These are phyloP conservation scores for Microvelia longipes DNA, from an alignment of 1,140 invertebrate genomes.

Conservation along the genomic window DNA sequence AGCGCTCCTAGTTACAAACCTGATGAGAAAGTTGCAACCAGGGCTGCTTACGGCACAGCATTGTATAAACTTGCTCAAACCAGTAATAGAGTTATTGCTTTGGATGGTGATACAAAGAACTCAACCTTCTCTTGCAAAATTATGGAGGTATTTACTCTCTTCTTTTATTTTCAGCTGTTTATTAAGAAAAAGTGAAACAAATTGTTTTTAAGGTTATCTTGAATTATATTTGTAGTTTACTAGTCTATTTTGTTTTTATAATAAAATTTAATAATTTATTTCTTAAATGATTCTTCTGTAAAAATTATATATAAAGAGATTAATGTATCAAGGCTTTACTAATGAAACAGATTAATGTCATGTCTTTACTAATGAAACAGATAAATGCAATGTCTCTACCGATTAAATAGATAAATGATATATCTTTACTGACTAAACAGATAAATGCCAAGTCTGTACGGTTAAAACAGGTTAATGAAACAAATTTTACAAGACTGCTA, in stretches of 20 bases:
- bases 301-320: too few species aligned
- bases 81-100: constrained; percentile 70
- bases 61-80: constrained; percentile 74
- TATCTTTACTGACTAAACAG: too few species aligned
- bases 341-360: too few species aligned
- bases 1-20: constrained; percentile 70
- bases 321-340: too few species aligned
- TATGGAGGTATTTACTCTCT: constrained; percentile 50
- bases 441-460: too few species aligned
- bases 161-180: neutral
- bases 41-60: constrained; percentile 86
- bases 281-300: too few species aligned
- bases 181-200: neutral
- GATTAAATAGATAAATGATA: too few species aligned
- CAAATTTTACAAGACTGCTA: too few species aligned
- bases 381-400: too few species aligned
- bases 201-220: neutral
- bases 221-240: neutral
- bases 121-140: constrained; percentile 93
- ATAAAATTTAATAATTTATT: neutral
- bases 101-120: constrained; percentile 97
- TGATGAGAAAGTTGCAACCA: constrained; percentile 72
- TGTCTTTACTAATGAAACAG: too few species aligned
- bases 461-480: too few species aligned
- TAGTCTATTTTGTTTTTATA: neutral